Evolutionary conservation across 2,113 vertebrate genomes (phyloP).

Genomic region (Sturnira hondurensis): DNA sequence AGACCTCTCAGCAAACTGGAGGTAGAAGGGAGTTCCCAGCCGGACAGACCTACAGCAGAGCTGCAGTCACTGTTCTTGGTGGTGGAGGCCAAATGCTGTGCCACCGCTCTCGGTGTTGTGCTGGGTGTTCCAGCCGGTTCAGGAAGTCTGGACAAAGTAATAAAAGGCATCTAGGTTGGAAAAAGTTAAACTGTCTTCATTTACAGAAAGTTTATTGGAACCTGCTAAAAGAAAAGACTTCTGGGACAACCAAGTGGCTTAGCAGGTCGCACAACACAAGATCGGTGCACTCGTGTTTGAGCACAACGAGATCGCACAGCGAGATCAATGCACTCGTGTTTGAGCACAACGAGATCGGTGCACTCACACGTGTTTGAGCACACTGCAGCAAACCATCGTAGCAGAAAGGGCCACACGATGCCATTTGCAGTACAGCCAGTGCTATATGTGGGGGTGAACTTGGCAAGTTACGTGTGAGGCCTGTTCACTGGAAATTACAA

Average conservation of each 20-base stretch:
- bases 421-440: background rate
- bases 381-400: background rate
- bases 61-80: too few species aligned
- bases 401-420: background rate
- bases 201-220: background rate
- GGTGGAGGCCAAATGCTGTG: background rate
- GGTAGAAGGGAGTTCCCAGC: background rate
- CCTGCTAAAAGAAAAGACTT: background rate
- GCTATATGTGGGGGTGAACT: background rate
- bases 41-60: background rate
- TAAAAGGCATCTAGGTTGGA: background rate
- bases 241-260: background rate
- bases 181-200: background rate
- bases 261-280: background rate
- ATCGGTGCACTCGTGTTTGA: background rate
- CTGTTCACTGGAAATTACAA: background rate
- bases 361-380: background rate
- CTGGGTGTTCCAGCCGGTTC: background rate
- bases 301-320: fast-evolving
- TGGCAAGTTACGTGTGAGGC: background rate
- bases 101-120: background rate
- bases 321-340: too few species aligned
- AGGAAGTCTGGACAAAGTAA: background rate
- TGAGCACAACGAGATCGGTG: background rate
- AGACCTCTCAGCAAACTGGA: background rate